phyloP scores from a whole-genome alignment of 2,888 invertebrate species.

The Frankliniella intonsa region DNA sequence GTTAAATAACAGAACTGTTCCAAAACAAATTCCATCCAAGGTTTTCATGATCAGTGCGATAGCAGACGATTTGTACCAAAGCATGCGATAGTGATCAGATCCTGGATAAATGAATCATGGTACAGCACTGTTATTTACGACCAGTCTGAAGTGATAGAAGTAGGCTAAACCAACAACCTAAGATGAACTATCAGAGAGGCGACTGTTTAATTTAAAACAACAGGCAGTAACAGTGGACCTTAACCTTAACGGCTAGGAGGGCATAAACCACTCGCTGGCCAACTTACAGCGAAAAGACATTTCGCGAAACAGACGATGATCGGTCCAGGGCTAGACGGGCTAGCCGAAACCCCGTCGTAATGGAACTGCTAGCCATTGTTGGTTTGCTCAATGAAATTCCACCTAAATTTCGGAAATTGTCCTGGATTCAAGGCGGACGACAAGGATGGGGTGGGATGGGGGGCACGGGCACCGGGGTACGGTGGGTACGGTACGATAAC shows the following conservation, averaged over 20 bases:
- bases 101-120: background rate
- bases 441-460: no score
- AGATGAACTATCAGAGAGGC: background rate
- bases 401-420: background rate
- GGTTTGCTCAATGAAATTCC: background rate
- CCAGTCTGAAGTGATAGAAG: background rate
- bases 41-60: background rate
- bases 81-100: background rate
- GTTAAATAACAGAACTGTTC: background rate
- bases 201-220: background rate
- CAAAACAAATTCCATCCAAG: background rate
- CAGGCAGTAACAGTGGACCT: background rate
- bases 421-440: background rate
- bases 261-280: background rate
- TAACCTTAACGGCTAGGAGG: background rate
- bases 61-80: background rate
- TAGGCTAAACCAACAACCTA: background rate
- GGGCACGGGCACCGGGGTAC: no score
- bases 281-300: background rate
- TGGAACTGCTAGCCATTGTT: background rate
- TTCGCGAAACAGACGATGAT: background rate
- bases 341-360: background rate
- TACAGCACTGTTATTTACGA: background rate
- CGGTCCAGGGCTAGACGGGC: background rate
- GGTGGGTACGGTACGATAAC: no score